A percentile compares a stretch with the other conserved stretches of the same genome.
Evolutionary conservation across 2,797 vertebrate genomes (phyloP).

Genomic region (Enteromius fasciolatus): DNA sequence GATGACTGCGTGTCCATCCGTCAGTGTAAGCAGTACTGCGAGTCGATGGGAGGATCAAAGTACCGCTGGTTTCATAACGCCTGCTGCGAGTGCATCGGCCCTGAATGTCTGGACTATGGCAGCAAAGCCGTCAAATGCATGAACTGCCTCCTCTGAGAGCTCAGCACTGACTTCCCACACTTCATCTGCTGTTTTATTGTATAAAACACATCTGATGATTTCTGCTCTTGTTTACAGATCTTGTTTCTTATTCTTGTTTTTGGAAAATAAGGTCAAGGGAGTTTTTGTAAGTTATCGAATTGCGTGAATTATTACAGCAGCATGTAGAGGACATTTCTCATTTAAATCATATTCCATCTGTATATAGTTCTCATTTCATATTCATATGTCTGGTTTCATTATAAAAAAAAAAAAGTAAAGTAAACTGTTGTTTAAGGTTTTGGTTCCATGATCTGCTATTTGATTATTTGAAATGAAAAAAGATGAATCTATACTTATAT

Average conservation of each 20-base stretch:
- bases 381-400: neutral
- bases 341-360: slow-evolving; percentile 2
- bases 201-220: neutral
- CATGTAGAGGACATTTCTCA: slow-evolving; percentile 3
- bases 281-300: slow-evolving; percentile 6
- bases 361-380: slow-evolving; percentile 25
- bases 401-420: neutral
- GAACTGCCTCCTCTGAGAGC: slow-evolving; percentile 93
- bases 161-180: neutral
- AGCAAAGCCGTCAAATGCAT: slow-evolving; percentile 96
- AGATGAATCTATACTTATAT: neutral
- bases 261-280: slow-evolving; percentile 11
- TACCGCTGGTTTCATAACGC: slow-evolving; percentile 99
- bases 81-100: slow-evolving; percentile 97
- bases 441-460: neutral
- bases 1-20: slow-evolving; percentile 98
- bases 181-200: neutral
- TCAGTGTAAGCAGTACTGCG: slow-evolving; percentile 96
- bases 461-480: neutral
- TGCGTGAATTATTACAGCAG: slow-evolving; percentile 20
- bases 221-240: slow-evolving; percentile 11
- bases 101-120: slow-evolving; percentile 96
- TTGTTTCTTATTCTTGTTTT: neutral
- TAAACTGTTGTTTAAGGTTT: neutral
- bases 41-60: slow-evolving; percentile 99